Base-by-base conservation (phyloP, 2,888 invertebrate genomes). In the Adelphocoris suturalis region DNA sequence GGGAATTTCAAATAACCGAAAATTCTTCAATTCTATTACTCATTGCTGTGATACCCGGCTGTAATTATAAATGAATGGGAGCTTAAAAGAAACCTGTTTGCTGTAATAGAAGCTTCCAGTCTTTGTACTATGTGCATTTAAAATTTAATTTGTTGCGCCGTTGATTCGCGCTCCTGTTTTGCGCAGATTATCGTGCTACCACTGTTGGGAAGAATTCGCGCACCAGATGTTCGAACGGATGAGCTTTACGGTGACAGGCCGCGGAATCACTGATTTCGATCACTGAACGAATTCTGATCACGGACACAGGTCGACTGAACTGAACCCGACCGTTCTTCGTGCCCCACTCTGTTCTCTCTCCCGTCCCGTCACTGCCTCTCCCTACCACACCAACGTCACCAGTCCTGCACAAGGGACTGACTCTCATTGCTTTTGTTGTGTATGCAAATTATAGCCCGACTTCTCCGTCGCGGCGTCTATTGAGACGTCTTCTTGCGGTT, bases 391-490 rank as follows among this genome's bases (percentile, higher is more conserved):
- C 9, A 5, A 46, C 47, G 78, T 47, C 78, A 47, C 37, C 78
- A 7, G 23, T 27, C 57, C 57, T 57, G 57, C 57, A 57, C n/a
- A 57, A 57, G 57, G 14, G 16, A n/a, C n/a, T n/a, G 16, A 16
- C 68, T 68, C 68, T 68, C n/a, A n/a, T 68, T 23, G 68, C 37
- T 68, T 68, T 68, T 68, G 68, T 23, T 68, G 27, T 23, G 68
- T 61, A 68, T 68, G 68, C 68, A 68, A 68, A 68, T 68, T 19
- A 57, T 37, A 37, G 37, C 52, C 11, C 3, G 52, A 52, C 52
- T 7, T 13, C 52, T 52, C 3, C 52, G 16, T 11, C 68, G 68
- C 68, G 23, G 23, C 23, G 23, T 23, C 23, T 68, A 23, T 68
- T 68, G 68, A 68, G 68, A 68, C 68, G 13, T 68, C 68, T 19